phyloP scores from a whole-genome alignment of 2,797 vertebrate species.

The Semotilus atromaculatus region DNA sequence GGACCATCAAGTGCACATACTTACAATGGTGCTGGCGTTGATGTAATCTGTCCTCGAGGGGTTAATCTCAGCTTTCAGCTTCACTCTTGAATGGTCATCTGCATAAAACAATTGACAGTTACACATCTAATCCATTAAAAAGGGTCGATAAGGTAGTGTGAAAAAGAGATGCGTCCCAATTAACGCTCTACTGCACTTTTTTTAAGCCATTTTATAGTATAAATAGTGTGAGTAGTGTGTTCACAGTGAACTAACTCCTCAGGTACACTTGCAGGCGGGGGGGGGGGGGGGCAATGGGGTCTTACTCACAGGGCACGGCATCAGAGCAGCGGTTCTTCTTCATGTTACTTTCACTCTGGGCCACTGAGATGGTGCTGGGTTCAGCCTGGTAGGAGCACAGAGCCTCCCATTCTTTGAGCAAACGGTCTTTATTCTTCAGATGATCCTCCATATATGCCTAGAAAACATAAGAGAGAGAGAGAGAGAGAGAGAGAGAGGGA shows the following conservation, averaged over 20 bases:
- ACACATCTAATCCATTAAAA: constrained; percentile 21
- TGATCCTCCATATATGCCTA: constrained; percentile 99
- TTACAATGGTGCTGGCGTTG: constrained; percentile 96
- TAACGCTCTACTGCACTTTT: neutral
- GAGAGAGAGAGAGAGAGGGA: neutral
- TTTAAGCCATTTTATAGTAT: neutral
- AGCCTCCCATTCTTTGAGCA: constrained; percentile 95
- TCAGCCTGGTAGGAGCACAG: constrained; percentile 96
- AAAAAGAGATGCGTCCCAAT: neutral
- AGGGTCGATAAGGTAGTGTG: neutral
- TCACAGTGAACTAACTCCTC: neutral
- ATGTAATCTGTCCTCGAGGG: constrained; percentile 94
- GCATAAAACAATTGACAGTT: constrained; percentile 45
- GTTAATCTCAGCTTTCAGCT: constrained; percentile 90
- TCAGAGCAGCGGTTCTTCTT: constrained; percentile 94
- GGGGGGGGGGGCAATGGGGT: neutral
- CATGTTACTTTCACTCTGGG: constrained; percentile 83
- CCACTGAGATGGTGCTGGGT: constrained; percentile 83
- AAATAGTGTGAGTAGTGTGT: neutral
- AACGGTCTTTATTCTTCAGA: constrained; percentile 91
- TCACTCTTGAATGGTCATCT: constrained; percentile 94
- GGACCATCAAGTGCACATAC: constrained; percentile 55
- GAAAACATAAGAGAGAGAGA: neutral
- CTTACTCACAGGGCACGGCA: constrained; percentile 89
- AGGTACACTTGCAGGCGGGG: neutral